Conservation (phyloP, 2,888 invertebrate species). For the Trilocha varians region DNA sequence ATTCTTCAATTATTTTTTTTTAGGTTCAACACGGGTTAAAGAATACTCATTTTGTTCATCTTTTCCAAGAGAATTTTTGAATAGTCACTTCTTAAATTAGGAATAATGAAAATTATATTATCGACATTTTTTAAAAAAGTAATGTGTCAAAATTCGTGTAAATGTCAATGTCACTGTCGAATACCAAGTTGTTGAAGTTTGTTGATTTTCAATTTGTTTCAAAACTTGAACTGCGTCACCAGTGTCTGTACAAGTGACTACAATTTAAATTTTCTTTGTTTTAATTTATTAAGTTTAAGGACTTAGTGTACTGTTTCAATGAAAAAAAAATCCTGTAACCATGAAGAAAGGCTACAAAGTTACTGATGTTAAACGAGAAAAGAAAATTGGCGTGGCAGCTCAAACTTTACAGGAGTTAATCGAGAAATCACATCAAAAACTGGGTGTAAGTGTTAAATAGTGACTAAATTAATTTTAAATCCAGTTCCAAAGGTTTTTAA, state of each 20-base stretch:
- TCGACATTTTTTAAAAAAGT: no score
- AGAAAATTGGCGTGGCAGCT: slow-evolving; percentile 81
- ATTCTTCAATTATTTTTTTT: no score
- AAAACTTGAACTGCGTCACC: background rate
- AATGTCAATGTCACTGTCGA: no score
- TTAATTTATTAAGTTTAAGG: slow-evolving; percentile 24
- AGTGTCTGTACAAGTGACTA: background rate
- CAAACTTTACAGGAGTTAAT: slow-evolving; percentile 77
- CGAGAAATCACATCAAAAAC: slow-evolving; percentile 78
- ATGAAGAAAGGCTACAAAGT: slow-evolving; percentile 82
- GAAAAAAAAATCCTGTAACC: slow-evolving; percentile 16
- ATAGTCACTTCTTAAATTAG: no score
- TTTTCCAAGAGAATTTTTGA: no score
- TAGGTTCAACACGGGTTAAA: no score
- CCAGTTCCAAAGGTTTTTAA: no score
- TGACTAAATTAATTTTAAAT: background rate
- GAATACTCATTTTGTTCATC: no score
- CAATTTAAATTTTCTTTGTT: slow-evolving; percentile 14
- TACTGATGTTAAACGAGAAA: slow-evolving; percentile 77
- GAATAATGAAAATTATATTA: no score
- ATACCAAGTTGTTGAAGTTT: no score
- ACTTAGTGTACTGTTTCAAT: slow-evolving; percentile 5
- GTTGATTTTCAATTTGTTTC: no score
- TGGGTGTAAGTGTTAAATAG: slow-evolving; percentile 62
- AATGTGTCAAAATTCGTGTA: no score